These are phyloP conservation scores for Galaxias olidus DNA, from an alignment of 2,797 vertebrate genomes.

Conservation along the genomic window DNA sequence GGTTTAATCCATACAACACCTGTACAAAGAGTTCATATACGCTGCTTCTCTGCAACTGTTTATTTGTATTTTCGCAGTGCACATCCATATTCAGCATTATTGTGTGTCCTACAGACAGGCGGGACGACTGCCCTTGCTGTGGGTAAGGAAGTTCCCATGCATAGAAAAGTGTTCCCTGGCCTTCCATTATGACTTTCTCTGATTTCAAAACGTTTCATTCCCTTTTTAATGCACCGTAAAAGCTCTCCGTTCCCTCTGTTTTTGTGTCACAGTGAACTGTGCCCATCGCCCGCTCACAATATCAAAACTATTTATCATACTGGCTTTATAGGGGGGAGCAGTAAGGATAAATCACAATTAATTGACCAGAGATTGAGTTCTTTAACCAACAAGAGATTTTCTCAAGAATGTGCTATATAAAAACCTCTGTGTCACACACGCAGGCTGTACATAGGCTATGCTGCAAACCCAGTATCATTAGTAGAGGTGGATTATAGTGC, in stretches of 20 bases:
- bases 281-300: constrained; percentile 14
- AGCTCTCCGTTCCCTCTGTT: constrained; percentile 18
- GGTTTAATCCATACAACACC: constrained; percentile 6
- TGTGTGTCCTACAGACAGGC: constrained; percentile 2
- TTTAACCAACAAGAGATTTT: neutral
- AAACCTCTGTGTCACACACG: constrained; percentile 36
- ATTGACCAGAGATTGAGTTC: neutral
- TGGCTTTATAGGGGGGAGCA: too few species aligned
- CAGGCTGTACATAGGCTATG: constrained; percentile 59
- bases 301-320: constrained; percentile 15
- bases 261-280: constrained; percentile 48
- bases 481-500: constrained; percentile 31
- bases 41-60: neutral
- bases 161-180: constrained; percentile 9
- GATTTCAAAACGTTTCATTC: constrained; percentile 1
- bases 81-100: constrained; percentile 15
- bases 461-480: constrained; percentile 39
- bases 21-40: constrained; percentile 7
- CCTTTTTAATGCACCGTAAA: neutral
- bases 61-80: neutral
- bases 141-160: neutral
- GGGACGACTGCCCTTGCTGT: constrained; percentile 12
- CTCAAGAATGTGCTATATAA: constrained; percentile 1
- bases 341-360: too few species aligned
- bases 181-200: constrained; percentile 22